phyloP scores from a whole-genome alignment of 2,797 vertebrate species.

The Pangasius krempfi region DNA sequence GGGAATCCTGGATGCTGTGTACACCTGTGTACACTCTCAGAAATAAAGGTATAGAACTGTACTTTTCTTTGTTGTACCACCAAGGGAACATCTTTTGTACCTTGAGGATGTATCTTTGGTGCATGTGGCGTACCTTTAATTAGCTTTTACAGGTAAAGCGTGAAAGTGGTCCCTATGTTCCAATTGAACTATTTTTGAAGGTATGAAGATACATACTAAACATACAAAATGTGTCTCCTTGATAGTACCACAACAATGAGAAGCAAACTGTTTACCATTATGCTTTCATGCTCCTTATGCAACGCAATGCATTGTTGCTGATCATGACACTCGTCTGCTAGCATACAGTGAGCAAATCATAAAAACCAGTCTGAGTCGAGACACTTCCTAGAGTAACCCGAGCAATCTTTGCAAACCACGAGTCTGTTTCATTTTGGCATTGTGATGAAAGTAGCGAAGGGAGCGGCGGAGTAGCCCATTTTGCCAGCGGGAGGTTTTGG shows the following conservation, averaged over 20 bases:
- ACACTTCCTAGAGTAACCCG: constrained; percentile 26
- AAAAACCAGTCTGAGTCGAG: constrained; percentile 17
- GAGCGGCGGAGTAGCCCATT: constrained; percentile 68
- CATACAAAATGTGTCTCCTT: background rate
- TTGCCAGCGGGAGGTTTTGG: constrained; percentile 73
- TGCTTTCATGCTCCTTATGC: background rate
- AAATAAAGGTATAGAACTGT: background rate
- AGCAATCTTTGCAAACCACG: constrained; percentile 22
- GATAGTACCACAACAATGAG: background rate
- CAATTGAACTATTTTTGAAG: background rate
- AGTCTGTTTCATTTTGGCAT: constrained; percentile 66
- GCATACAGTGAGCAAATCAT: background rate
- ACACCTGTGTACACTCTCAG: background rate
- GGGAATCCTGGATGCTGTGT: background rate
- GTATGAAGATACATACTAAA: background rate
- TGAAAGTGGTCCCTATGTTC: background rate
- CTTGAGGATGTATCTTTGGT: background rate
- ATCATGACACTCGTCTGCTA: background rate
- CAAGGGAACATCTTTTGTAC: background rate
- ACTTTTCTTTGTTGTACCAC: background rate
- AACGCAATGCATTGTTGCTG: background rate
- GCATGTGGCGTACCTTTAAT: background rate
- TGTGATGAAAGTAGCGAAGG: constrained; percentile 69
- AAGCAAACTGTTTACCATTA: background rate
- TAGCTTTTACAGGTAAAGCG: background rate